Conservation (phyloP, 2,888 invertebrate species). For the Diadegma fenestrale region DNA sequence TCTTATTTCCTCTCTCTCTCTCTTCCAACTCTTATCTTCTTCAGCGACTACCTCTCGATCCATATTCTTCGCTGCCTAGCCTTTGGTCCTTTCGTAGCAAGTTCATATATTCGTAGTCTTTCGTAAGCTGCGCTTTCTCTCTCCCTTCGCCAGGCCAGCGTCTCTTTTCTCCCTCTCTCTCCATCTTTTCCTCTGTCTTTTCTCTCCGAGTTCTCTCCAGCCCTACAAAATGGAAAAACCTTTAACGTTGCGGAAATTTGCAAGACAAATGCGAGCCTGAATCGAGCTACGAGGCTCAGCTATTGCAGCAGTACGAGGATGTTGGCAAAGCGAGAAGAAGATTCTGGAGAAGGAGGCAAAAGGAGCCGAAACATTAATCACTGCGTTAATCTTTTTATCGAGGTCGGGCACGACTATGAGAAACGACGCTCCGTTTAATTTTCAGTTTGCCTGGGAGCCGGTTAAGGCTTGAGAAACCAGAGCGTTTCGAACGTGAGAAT, state of each 20-base stretch:
- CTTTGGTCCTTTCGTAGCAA: slow-evolving; percentile 57
- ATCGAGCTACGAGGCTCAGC: slow-evolving; percentile 48
- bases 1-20: slow-evolving; percentile 12
- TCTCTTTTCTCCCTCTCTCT: background rate
- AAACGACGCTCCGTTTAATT: slow-evolving; percentile 46
- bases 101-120: slow-evolving; percentile 62
- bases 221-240: slow-evolving; percentile 70
- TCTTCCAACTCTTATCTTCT: slow-evolving; percentile 15
- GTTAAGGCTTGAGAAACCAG: background rate
- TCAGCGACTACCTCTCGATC: slow-evolving; percentile 8
- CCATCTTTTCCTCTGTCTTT: background rate
- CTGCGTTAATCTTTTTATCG: slow-evolving; percentile 70
- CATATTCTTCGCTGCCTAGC: slow-evolving; percentile 55
- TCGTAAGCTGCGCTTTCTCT: slow-evolving; percentile 33
- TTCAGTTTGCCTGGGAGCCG: slow-evolving; percentile 5
- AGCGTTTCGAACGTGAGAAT: slow-evolving; percentile 34
- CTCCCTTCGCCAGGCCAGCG: background rate
- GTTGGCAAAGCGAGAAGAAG: background rate
- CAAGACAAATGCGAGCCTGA: slow-evolving; percentile 70
- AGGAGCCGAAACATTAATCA: slow-evolving; percentile 64
- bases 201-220: slow-evolving; percentile 14
- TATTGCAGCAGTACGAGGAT: background rate
- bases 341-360: background rate
- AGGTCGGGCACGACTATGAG: slow-evolving; percentile 42
- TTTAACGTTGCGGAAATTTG: slow-evolving; percentile 72